phyloP scores from a whole-genome alignment of 2,113 vertebrate species.

The Helogale parvula region DNA sequence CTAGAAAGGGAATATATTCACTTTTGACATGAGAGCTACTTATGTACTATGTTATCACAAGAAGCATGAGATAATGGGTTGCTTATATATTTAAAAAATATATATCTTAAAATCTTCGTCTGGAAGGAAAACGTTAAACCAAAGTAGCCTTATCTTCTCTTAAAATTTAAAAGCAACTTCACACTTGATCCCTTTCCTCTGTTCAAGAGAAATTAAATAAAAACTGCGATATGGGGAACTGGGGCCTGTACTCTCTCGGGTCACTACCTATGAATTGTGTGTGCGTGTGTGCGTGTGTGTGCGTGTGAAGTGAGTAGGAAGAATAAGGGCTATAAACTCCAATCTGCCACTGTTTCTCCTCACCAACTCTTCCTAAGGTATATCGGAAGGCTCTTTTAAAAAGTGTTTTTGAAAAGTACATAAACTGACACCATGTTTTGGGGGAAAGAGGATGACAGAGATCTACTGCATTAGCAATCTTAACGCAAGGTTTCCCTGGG shows the following conservation, averaged over 20 bases:
- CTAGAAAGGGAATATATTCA: neutral
- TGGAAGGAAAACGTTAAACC: neutral
- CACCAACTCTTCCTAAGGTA: neutral
- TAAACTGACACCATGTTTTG: neutral
- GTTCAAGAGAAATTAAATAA: conserved; percentile 5
- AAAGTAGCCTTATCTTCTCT: conserved; percentile 33
- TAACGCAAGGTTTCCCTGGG: neutral
- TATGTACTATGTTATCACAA: neutral
- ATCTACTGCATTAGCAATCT: neutral
- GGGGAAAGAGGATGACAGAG: neutral
- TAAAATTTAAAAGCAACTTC: conserved; percentile 44
- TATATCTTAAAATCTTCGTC: neutral
- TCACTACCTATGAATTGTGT: neutral
- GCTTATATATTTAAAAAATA: neutral
- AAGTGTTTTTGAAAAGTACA: neutral
- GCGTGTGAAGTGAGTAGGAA: neutral
- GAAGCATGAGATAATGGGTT: neutral
- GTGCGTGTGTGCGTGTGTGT: no score
- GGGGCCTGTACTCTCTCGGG: neutral
- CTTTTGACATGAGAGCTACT: neutral
- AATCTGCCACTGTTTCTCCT: neutral
- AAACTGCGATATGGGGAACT: neutral
- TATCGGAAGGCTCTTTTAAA: neutral
- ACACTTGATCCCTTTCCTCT: neutral
- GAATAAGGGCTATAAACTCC: neutral